Percentiles rank a stretch among this genome's conserved stretches.
These are phyloP conservation scores for Tamias sibiricus DNA, from an alignment of 2,113 vertebrate species.

Conservation along the genomic window DNA sequence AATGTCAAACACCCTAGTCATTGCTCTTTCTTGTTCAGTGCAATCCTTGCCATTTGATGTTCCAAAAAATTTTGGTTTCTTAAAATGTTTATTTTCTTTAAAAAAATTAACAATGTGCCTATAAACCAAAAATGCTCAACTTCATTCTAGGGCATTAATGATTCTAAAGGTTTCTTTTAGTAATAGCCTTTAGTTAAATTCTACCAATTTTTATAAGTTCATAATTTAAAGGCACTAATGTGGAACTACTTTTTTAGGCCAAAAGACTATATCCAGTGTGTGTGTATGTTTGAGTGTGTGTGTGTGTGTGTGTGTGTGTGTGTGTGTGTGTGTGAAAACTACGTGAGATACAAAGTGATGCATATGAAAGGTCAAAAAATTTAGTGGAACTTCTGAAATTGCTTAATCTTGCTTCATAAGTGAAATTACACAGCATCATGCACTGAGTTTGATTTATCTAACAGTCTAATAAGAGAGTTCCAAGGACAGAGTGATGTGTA, in stretches of 20 bases:
- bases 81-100: neutral
- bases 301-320: neutral
- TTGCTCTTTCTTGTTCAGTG: neutral
- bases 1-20: neutral
- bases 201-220: neutral
- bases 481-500: neutral
- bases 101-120: neutral
- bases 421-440: neutral
- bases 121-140: neutral
- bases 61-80: neutral
- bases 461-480: neutral
- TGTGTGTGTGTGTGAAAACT: neutral
- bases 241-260: neutral
- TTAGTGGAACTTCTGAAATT: conserved; percentile 15
- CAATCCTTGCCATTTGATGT: neutral
- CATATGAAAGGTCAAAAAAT: neutral
- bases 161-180: neutral
- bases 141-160: conserved; percentile 44
- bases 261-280: neutral
- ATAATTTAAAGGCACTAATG: conserved; percentile 21
- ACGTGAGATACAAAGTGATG: neutral
- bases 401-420: conserved; percentile 40
- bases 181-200: neutral
- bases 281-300: neutral
- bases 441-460: conserved; percentile 7